phyloP scores from a whole-genome alignment of 2,113 vertebrate genomes.

The Nerophis lumbriciformis region DNA sequence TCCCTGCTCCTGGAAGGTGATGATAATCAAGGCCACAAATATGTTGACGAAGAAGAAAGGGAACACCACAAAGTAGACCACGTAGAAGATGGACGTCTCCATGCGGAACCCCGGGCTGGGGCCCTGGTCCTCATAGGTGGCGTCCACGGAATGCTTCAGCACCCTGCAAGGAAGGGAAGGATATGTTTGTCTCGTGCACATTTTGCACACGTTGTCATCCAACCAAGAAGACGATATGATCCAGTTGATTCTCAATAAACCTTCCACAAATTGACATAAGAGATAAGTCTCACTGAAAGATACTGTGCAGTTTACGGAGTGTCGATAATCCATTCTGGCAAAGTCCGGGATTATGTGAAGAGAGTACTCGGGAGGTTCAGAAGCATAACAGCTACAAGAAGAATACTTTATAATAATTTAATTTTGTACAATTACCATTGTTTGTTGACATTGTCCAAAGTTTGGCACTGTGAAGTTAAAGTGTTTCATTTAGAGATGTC shows the following conservation, averaged over 20 bases:
- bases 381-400: no score
- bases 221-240: neutral
- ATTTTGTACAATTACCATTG: no score
- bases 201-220: neutral
- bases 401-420: no score
- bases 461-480: no score
- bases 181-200: no score
- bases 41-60: constrained; percentile 99
- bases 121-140: constrained; percentile 95
- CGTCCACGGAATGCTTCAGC: constrained; percentile 94
- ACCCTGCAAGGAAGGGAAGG: constrained; percentile 72
- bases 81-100: constrained; percentile 98
- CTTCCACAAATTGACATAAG: neutral
- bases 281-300: no score
- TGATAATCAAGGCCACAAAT: constrained; percentile 98
- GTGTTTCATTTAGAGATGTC: no score
- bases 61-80: constrained; percentile 99
- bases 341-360: no score
- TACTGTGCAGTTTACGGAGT: no score
- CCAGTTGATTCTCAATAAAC: neutral
- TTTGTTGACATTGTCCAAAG: no score
- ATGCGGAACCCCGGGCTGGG: constrained; percentile 94
- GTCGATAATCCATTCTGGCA: no score
- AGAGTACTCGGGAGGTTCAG: no score
- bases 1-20: constrained; percentile 98